Base-by-base conservation (phyloP, 2,888 invertebrate genomes). In the Apodemia hepburni region DNA sequence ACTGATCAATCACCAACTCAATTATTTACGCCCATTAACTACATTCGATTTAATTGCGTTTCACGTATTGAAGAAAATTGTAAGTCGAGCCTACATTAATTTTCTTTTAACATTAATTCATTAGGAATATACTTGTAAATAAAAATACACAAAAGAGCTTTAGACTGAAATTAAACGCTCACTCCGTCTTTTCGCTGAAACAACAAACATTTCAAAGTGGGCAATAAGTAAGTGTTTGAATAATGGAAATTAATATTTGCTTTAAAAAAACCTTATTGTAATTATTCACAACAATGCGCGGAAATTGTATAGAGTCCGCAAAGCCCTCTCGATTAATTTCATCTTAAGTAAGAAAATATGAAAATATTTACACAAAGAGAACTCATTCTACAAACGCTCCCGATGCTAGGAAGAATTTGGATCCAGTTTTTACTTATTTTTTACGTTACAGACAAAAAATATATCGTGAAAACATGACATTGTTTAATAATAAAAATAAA, bases 241-340 rank as follows among this genome's bases (percentile, higher is more conserved):
- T 84, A 84, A 87, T 88, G 86, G 84, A 85, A 85, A 88, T 85
- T 87, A 86, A 86, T 85, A 87, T 87, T 87, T 82, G 77, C 83
- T 82, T 82, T 84, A 78, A 82, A 77, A n/a, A 82, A 81, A 81
- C 79, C 82, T 82, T 81, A 81, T 82, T 84, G 81, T 85, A 87
- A 87, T 87, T 83, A 87, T 82, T 80, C 73, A 75, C 82, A 82
- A 89, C 88, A 88, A 89, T 87, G 79, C 83, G 82, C 80, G 70
- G 73, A 75, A 84, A 85, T 77, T 84, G 83, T 87, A 86, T 88
- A 86, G 83, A 87, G 85, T 85, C 84, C 82, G 81, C 76, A 75
- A 83, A 82, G 82, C 79, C 73, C 79, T 70, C 82, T 80, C 85
- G 85, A 88, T 89, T 89, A 87, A 86, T 87, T 85, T 84, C 75